These are phyloP conservation scores for Drosophila stalkeri DNA, from an alignment of 2,888 invertebrate species.

Conservation along the genomic window DNA sequence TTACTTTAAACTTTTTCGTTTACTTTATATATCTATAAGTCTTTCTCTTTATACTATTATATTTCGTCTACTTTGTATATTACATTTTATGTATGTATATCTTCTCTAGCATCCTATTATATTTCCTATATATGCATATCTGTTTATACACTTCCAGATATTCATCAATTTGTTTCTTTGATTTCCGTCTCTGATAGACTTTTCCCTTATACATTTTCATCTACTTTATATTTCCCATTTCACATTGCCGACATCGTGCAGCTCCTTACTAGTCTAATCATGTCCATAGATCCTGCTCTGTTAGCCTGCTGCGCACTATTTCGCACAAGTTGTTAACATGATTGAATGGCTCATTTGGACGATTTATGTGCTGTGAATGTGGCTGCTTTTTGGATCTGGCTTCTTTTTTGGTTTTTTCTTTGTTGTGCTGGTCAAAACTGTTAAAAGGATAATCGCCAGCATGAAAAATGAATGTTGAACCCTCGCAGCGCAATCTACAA, in stretches of 20 bases:
- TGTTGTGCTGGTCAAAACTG: constrained; percentile 41
- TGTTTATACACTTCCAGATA: background rate
- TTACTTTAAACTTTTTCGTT: background rate
- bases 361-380: constrained; percentile 77
- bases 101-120: no score
- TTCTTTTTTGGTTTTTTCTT: constrained; percentile 1
- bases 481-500: constrained; percentile 53
- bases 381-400: constrained; percentile 14
- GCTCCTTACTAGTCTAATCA: background rate
- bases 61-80: no score
- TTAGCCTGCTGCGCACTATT: constrained; percentile 23
- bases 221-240: no score
- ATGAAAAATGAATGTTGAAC: constrained; percentile 75
- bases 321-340: constrained; percentile 36
- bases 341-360: constrained; percentile 72
- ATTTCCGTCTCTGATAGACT: background rate
- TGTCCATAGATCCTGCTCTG: constrained; percentile 11
- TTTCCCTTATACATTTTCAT: background rate
- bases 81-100: no score
- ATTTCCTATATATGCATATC: background rate
- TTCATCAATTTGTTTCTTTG: background rate
- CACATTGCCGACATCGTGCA: background rate
- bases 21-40: no score
- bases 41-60: no score
- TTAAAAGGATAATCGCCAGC: constrained; percentile 74